Evolutionary conservation across 2,113 vertebrate genomes (phyloP).

Genomic region (Notothenia coriiceps): DNA sequence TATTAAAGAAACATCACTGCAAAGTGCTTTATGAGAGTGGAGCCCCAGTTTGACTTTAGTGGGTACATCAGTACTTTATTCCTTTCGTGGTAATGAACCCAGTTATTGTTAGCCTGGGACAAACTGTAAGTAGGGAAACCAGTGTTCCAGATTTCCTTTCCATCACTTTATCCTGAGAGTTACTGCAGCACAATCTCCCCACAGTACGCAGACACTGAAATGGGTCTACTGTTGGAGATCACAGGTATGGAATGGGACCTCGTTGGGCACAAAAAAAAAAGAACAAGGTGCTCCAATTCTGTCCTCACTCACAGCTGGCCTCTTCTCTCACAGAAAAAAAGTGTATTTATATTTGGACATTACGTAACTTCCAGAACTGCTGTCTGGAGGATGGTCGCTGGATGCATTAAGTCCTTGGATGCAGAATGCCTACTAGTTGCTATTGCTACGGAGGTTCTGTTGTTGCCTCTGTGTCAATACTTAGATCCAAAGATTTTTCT

Average conservation of each 20-base stretch:
- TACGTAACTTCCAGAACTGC: conserved; percentile 66
- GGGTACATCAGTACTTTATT: conserved; percentile 9
- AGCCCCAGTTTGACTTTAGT: neutral
- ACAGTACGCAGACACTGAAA: conserved; percentile 48
- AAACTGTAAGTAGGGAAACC: conserved; percentile 30
- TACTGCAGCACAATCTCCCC: conserved; percentile 56
- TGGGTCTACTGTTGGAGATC: conserved; percentile 63
- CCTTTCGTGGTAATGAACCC: neutral
- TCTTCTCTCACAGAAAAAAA: conserved; percentile 66
- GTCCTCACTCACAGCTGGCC: conserved; percentile 77
- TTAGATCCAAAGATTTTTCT: conserved; percentile 23
- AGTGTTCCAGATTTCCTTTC: conserved; percentile 52
- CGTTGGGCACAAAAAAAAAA: conserved; percentile 63
- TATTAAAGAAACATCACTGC: neutral
- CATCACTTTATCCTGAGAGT: conserved; percentile 44
- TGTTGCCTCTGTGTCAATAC: conserved; percentile 35
- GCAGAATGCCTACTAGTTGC: conserved; percentile 37
- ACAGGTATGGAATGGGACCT: conserved; percentile 58
- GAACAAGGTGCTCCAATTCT: conserved; percentile 85
- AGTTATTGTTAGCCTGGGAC: conserved; percentile 27
- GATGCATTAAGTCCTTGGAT: conserved; percentile 39
- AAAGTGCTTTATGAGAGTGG: neutral
- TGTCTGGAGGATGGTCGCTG: conserved; percentile 56
- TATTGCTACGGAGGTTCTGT: conserved; percentile 23
- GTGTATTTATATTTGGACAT: conserved; percentile 74